phyloP scores from a whole-genome alignment of 2,797 vertebrate genomes.

The Molossus alvarezi region DNA sequence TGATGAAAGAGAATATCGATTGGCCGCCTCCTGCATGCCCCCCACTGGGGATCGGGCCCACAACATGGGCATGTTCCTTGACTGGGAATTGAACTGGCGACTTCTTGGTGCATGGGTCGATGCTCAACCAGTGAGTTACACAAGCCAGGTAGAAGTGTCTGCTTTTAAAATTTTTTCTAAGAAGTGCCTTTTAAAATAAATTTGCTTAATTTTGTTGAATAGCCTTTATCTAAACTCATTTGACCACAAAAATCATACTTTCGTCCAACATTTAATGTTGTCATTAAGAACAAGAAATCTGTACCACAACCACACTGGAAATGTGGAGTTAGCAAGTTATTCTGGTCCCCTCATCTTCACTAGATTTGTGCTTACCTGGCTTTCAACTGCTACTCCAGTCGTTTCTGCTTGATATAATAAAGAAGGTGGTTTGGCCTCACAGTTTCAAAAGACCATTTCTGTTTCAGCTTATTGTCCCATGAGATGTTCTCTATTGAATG shows the following conservation, averaged over 20 bases:
- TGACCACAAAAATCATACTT: slow-evolving; percentile 43
- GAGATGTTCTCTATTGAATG: background rate
- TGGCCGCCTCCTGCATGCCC: no score
- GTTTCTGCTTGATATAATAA: background rate
- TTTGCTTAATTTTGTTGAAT: slow-evolving; percentile 27
- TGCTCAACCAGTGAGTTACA: no score
- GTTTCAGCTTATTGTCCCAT: background rate
- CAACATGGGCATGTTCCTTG: no score
- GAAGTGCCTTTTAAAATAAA: background rate
- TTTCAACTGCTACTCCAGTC: background rate
- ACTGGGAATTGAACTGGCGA: no score
- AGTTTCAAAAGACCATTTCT: background rate
- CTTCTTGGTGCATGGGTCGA: no score
- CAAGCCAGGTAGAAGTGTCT: background rate
- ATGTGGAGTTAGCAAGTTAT: slow-evolving; percentile 20
- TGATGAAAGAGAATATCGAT: no score
- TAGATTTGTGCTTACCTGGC: background rate
- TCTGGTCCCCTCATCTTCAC: background rate
- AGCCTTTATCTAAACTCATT: background rate
- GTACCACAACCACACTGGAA: background rate
- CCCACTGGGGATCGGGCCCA: no score
- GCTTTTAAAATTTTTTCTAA: background rate
- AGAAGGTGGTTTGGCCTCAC: background rate
- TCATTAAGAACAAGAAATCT: background rate
- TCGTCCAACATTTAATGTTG: background rate